Percentiles rank a stretch among this genome's conserved stretches.
Conservation (phyloP, 2,113 vertebrate species). For the Synodontis membranacea region DNA sequence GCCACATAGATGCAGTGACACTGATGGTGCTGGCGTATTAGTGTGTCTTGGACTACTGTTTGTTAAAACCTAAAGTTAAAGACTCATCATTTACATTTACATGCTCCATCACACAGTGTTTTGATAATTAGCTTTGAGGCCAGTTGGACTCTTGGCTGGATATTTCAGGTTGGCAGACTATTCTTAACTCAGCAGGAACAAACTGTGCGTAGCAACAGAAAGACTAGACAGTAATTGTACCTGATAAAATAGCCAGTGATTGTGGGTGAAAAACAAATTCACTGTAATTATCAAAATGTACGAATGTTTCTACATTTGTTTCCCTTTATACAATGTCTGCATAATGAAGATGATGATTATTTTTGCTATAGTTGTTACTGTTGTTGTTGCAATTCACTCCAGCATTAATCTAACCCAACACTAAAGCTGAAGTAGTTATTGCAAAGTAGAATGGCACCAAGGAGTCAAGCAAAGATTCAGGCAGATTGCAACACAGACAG, state of each 20-base stretch:
- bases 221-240: background rate
- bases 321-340: background rate
- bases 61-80: too few species aligned
- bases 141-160: background rate
- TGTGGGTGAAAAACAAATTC: background rate
- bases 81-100: background rate
- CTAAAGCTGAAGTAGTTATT: background rate
- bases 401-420: background rate
- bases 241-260: background rate
- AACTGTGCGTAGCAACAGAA: conserved; percentile 12
- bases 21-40: background rate
- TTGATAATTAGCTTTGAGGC: background rate
- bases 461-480: background rate
- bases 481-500: background rate
- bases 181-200: conserved; percentile 19
- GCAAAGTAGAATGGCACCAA: background rate
- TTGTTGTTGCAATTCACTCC: background rate
- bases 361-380: background rate
- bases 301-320: background rate
- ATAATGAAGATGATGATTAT: background rate
- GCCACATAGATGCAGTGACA: background rate
- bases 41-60: too few species aligned
- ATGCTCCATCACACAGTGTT: background rate
- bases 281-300: background rate
- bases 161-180: background rate